These are phyloP conservation scores for Madoqua kirkii DNA, from an alignment of 2,113 vertebrate species.

Conservation along the genomic window DNA sequence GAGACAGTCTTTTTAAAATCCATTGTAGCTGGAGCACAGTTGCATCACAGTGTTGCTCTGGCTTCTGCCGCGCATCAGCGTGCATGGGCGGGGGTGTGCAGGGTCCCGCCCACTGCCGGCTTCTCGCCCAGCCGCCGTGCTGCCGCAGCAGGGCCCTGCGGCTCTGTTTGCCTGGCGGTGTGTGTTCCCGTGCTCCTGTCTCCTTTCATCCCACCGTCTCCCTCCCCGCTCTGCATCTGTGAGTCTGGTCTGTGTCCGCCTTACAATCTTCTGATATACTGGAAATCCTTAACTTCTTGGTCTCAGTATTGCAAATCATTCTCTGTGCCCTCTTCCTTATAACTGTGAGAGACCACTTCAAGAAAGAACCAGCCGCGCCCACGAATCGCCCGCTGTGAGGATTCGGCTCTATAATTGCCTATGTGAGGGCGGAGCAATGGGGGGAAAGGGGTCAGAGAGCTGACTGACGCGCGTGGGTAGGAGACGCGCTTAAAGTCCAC, in stretches of 20 bases:
- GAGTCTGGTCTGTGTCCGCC: background rate
- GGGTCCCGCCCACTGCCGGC: background rate
- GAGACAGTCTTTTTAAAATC: background rate
- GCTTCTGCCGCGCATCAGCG: background rate
- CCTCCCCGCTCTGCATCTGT: background rate
- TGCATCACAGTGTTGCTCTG: background rate
- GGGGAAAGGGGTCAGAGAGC: slow-evolving; percentile 12
- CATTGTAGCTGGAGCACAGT: background rate
- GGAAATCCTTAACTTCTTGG: background rate
- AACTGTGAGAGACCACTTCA: background rate
- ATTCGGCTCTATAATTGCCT: background rate
- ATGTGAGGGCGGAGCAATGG: background rate
- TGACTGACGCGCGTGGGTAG: slow-evolving; percentile 55
- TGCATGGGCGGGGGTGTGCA: background rate
- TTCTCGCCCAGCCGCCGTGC: background rate
- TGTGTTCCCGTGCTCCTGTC: rapidly evolving
- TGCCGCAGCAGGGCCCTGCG: background rate
- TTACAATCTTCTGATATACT: background rate
- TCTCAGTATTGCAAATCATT: background rate
- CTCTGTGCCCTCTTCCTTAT: background rate
- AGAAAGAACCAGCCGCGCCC: background rate
- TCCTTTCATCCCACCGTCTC: background rate
- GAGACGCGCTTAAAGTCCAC: slow-evolving; percentile 12
- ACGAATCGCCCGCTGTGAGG: background rate
- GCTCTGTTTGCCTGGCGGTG: background rate